Evolutionary conservation across 2,797 vertebrate genomes (phyloP).

Genomic region (Epinephelus coioides): DNA sequence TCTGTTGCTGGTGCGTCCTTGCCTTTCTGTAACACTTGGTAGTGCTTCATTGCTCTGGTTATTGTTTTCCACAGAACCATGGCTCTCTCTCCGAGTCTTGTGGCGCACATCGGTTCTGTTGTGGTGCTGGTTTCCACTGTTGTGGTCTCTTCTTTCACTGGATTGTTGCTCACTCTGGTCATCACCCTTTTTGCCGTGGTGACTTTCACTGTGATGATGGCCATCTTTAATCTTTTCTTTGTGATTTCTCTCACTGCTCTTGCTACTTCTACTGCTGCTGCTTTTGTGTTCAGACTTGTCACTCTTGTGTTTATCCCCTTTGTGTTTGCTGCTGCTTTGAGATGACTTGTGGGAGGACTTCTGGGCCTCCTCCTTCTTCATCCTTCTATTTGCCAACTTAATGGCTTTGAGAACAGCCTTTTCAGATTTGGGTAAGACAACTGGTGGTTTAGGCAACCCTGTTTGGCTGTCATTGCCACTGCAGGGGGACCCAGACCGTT

Average conservation of each 20-base stretch:
- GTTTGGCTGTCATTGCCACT: slow-evolving; percentile 80
- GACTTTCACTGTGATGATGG: slow-evolving; percentile 42
- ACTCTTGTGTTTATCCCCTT: slow-evolving; percentile 54
- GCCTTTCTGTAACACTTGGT: slow-evolving; percentile 48
- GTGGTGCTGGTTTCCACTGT: slow-evolving; percentile 31
- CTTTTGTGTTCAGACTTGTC: slow-evolving; percentile 72
- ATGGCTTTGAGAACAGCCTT: slow-evolving; percentile 94
- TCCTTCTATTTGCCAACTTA: slow-evolving; percentile 92
- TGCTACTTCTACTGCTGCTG: slow-evolving; percentile 38
- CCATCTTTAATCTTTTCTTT: slow-evolving; percentile 52
- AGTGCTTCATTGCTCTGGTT: slow-evolving; percentile 26
- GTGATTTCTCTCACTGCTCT: slow-evolving; percentile 65
- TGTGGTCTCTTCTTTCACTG: slow-evolving; percentile 18
- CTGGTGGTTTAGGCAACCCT: slow-evolving; percentile 89
- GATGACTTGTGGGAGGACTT: slow-evolving; percentile 69
- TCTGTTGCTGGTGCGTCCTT: slow-evolving; percentile 65
- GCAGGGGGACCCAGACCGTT: slow-evolving; percentile 81
- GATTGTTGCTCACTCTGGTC: slow-evolving; percentile 20
- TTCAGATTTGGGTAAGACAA: slow-evolving; percentile 95
- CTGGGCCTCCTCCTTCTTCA: slow-evolving; percentile 88
- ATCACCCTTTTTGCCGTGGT: not conserved
- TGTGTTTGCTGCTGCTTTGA: slow-evolving; percentile 64
- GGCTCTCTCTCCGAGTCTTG: slow-evolving; percentile 33
- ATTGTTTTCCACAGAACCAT: slow-evolving; percentile 33
- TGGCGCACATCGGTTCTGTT: slow-evolving; percentile 21